These are phyloP conservation scores for Mastomys natalensis DNA, from an alignment of 2,113 vertebrate genomes.

Conservation along the genomic window DNA sequence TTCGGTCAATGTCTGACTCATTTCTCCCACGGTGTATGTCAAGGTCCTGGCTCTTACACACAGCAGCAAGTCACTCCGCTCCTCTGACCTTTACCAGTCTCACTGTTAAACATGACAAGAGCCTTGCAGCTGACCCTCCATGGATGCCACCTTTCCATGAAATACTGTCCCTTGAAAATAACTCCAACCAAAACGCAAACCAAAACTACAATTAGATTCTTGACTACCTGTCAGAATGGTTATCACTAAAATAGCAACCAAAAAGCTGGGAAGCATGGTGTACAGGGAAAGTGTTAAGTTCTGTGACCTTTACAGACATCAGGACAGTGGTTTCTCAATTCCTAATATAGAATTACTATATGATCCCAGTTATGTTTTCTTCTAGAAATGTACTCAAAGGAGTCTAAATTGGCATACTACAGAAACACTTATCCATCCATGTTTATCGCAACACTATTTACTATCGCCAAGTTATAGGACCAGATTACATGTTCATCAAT, in stretches of 20 bases:
- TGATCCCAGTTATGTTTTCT: neutral
- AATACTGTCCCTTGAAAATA: neutral
- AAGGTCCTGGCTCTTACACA: neutral
- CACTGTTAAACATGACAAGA: neutral
- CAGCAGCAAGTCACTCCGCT: neutral
- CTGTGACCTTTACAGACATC: neutral
- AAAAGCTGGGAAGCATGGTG: no score
- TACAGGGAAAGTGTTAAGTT: no score
- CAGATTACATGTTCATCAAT: neutral
- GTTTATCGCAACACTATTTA: neutral
- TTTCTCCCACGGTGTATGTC: neutral
- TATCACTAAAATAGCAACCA: neutral
- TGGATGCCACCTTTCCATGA: neutral
- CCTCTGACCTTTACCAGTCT: slow-evolving; percentile 18
- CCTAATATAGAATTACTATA: neutral
- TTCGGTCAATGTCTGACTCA: neutral
- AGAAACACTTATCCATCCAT: neutral
- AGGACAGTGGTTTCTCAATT: neutral
- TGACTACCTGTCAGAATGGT: neutral
- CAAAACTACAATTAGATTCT: neutral
- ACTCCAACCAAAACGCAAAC: neutral
- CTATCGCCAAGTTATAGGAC: neutral
- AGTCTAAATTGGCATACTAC: neutral
- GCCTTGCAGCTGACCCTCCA: neutral
- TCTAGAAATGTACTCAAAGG: neutral